Percentiles rank a stretch among this genome's conserved stretches.
These are phyloP conservation scores for Leucoraja erinaceus DNA, from an alignment of 2,113 vertebrate species.

Conservation along the genomic window DNA sequence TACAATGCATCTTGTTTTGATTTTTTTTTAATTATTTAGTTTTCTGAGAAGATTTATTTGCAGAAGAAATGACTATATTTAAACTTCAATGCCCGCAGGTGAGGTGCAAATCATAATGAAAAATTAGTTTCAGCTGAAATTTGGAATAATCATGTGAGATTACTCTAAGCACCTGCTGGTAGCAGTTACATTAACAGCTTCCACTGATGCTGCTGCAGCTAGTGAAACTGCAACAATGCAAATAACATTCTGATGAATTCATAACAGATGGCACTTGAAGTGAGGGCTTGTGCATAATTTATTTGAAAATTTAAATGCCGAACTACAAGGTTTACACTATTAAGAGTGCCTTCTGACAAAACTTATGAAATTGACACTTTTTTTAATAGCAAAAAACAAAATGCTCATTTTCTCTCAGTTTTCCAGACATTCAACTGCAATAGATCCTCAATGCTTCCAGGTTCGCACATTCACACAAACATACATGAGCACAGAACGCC, in stretches of 20 bases:
- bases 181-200: conserved; percentile 11
- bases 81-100: background rate
- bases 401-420: background rate
- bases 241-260: conserved; percentile 2
- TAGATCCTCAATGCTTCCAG: background rate
- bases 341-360: background rate
- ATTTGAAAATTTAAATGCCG: background rate
- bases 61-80: no score
- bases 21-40: background rate
- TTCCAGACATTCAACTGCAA: background rate
- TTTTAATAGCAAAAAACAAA: background rate
- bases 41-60: background rate
- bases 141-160: background rate
- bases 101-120: conserved; percentile 8
- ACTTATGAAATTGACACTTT: background rate
- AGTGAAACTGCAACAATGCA: conserved; percentile 6
- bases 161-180: background rate
- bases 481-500: background rate
- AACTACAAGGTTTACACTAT: background rate
- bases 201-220: background rate
- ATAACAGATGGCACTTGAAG: conserved; percentile 18
- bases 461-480: background rate
- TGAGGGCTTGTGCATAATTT: background rate
- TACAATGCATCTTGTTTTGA: background rate
- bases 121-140: conserved; percentile 28